phyloP scores from a whole-genome alignment of 2,797 vertebrate genomes.

The Loriculus beryllinus region DNA sequence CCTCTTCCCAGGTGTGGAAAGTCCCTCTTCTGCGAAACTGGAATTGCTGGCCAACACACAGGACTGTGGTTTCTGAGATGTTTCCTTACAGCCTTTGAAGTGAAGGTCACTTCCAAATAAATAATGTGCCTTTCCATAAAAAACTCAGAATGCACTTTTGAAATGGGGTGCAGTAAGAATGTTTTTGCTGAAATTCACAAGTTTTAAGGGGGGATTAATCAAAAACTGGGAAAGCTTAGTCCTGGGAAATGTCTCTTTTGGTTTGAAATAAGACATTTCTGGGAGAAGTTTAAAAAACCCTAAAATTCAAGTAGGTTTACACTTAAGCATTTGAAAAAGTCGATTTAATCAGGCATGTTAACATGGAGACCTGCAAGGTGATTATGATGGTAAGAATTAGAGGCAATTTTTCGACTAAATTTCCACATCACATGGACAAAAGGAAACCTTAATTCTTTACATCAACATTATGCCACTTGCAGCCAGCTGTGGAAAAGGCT shows the following conservation, averaged over 20 bases:
- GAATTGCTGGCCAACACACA: not conserved
- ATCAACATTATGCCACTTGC: not conserved
- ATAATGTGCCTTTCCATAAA: not conserved
- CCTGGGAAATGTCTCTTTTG: not conserved
- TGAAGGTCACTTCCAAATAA: not conserved
- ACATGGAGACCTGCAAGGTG: not conserved
- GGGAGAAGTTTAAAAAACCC: not conserved
- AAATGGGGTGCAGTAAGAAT: not conserved
- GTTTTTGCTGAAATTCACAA: not conserved
- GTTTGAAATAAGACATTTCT: not conserved
- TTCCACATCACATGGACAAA: not conserved
- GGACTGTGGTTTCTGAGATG: rapidly evolving
- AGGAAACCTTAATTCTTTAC: not conserved
- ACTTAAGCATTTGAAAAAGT: not conserved
- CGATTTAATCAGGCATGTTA: not conserved
- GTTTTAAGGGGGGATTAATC: not conserved
- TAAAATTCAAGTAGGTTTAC: not conserved
- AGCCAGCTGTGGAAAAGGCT: not conserved
- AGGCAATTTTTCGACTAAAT: not conserved
- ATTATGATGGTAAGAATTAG: not conserved
- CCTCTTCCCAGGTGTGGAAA: not conserved
- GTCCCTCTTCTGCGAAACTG: not conserved
- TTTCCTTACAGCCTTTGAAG: not conserved
- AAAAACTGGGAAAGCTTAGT: not conserved
- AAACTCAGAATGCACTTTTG: not conserved